Conservation (phyloP, 2,113 vertebrate species). For the Lepus europaeus region DNA sequence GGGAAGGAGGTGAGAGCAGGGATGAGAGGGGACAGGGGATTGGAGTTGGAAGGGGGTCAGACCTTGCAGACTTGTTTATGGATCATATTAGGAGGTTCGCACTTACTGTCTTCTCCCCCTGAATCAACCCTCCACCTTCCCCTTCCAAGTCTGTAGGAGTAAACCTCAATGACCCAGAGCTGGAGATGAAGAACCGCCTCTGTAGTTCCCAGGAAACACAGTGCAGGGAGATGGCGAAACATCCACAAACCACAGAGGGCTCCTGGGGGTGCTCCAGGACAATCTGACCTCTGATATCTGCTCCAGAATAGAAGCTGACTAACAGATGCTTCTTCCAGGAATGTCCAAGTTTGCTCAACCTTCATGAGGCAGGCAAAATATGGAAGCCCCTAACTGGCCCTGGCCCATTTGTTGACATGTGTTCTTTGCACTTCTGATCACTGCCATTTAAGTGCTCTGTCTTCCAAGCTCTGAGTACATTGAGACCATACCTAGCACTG, state of each 20-base stretch:
- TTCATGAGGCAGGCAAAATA: not conserved
- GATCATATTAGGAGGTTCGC: not conserved
- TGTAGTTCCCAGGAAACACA: not conserved
- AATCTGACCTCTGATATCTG: not conserved
- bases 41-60: too few relatives aligned
- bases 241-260: not conserved
- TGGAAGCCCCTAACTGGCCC: not conserved
- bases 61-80: too few relatives aligned
- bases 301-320: not conserved
- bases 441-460: not conserved
- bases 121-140: too few relatives aligned
- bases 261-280: not conserved
- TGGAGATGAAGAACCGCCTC: not conserved
- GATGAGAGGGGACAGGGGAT: too few relatives aligned
- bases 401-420: too few relatives aligned
- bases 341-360: not conserved
- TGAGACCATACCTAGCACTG: not conserved
- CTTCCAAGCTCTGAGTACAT: not conserved
- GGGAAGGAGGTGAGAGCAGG: too few relatives aligned
- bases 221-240: not conserved
- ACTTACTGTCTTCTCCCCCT: not conserved
- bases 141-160: not conserved
- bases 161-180: not conserved
- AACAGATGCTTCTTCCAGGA: not conserved
- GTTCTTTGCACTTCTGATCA: not conserved